Evolutionary conservation across 2,113 vertebrate species (phyloP).

Genomic region (Marmota monax): DNA sequence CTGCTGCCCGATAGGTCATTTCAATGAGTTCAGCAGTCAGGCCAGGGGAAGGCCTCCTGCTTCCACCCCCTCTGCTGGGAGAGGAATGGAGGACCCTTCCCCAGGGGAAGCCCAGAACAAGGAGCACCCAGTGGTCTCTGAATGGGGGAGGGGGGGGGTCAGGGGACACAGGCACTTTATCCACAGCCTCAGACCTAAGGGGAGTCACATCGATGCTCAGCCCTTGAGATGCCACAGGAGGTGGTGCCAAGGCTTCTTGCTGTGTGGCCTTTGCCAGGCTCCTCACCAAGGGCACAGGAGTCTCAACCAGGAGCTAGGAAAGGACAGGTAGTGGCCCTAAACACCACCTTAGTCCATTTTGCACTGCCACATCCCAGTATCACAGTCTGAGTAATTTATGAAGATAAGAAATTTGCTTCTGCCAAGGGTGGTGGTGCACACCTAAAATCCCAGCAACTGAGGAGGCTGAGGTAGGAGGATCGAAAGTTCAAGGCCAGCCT

Average conservation of each 20-base stretch:
- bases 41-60: background rate
- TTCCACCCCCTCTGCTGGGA: too few relatives aligned
- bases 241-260: too few relatives aligned
- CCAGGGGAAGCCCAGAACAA: background rate
- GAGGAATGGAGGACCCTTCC: background rate
- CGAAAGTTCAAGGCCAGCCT: too few relatives aligned
- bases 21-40: background rate
- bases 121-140: background rate
- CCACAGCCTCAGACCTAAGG: background rate
- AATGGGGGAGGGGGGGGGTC: too few relatives aligned
- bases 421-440: too few relatives aligned
- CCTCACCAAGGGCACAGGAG: background rate
- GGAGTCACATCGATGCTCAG: background rate
- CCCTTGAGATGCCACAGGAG: background rate
- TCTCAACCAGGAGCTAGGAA: background rate
- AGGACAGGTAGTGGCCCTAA: background rate
- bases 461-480: too few relatives aligned
- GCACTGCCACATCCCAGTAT: too few relatives aligned
- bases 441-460: too few relatives aligned
- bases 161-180: background rate
- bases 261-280: background rate
- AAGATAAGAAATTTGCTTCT: background rate
- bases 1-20: accelerated
- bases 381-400: background rate
- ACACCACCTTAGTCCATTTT: background rate